Conservation (phyloP, 2,797 vertebrate species). For the Sebastes itinus region DNA sequence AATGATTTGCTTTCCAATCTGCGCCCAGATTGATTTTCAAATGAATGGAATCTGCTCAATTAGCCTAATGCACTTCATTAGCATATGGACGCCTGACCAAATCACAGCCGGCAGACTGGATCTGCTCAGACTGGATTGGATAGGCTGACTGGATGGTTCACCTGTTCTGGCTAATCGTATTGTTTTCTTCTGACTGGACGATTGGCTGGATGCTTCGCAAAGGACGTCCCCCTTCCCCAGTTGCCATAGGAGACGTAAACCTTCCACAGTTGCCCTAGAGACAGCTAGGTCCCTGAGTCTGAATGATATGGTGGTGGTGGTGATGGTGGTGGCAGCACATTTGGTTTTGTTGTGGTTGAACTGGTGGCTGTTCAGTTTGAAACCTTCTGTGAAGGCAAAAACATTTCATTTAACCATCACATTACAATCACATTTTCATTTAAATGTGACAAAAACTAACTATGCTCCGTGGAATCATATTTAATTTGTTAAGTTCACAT, state of each 20-base stretch:
- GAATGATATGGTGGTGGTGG: conserved; percentile 40
- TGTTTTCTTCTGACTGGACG: conserved; percentile 49
- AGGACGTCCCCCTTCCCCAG: conserved; percentile 68
- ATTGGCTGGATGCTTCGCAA: conserved; percentile 66
- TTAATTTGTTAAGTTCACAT: not conserved
- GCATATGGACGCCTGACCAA: conserved; percentile 55
- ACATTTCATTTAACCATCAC: not conserved
- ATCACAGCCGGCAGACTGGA: conserved; percentile 30
- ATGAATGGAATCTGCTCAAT: conserved; percentile 60
- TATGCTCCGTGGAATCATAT: not conserved
- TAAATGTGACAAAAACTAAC: not conserved
- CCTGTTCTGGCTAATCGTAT: conserved; percentile 63
- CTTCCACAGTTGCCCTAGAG: conserved; percentile 81
- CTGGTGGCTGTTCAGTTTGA: not conserved
- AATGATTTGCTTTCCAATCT: conserved; percentile 52
- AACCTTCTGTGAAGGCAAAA: not conserved
- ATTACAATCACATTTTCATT: not conserved
- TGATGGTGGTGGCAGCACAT: conserved; percentile 31
- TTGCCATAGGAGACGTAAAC: conserved; percentile 83
- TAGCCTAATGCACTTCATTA: conserved; percentile 69
- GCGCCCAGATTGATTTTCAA: conserved; percentile 49
- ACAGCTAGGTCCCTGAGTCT: conserved; percentile 71
- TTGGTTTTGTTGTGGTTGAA: conserved; percentile 27
- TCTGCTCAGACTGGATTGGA: conserved; percentile 59
- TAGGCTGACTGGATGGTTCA: conserved; percentile 37